phyloP scores from a whole-genome alignment of 2,113 vertebrate species.

The Hippocampus guttulatus region DNA sequence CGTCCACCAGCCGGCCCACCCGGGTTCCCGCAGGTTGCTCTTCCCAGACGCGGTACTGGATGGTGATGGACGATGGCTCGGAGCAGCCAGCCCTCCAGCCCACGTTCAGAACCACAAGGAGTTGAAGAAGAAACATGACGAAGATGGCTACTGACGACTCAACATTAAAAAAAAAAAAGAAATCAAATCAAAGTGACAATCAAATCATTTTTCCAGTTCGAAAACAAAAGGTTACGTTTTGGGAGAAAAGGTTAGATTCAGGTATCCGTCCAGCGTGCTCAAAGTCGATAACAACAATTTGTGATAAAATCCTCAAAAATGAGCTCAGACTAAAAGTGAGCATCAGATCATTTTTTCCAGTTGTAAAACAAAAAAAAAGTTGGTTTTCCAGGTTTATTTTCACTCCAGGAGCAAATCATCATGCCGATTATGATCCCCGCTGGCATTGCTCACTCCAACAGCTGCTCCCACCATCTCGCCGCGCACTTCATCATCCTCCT shows the following conservation, averaged over 20 bases:
- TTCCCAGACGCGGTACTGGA: slow-evolving; percentile 80
- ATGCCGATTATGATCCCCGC: slow-evolving; percentile 10
- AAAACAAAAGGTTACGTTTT: background rate
- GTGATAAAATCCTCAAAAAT: background rate
- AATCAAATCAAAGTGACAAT: background rate
- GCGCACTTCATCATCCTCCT: slow-evolving; percentile 46
- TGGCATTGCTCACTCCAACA: slow-evolving; percentile 55
- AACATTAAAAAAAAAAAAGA: background rate
- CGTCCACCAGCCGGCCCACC: slow-evolving; percentile 78
- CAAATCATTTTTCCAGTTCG: background rate
- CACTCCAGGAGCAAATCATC: background rate
- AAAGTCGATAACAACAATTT: background rate
- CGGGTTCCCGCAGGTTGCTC: slow-evolving; percentile 79
- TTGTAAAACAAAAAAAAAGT: background rate
- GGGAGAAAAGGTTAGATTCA: too few species aligned
- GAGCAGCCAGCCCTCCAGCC: slow-evolving; percentile 25
- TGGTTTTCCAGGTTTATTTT: background rate
- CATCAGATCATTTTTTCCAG: slow-evolving; percentile 4
- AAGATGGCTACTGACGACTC: slow-evolving; percentile 22
- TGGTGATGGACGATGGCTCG: slow-evolving; percentile 43
- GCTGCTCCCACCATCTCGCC: slow-evolving; percentile 46
- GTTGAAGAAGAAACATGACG: slow-evolving; percentile 60
- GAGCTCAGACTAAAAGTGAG: background rate
- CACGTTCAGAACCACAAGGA: slow-evolving; percentile 53
- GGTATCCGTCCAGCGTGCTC: background rate